Percentiles rank a stretch among this genome's conserved stretches.
Conservation (phyloP, 2,888 invertebrate genomes). For the Antitype chi region DNA sequence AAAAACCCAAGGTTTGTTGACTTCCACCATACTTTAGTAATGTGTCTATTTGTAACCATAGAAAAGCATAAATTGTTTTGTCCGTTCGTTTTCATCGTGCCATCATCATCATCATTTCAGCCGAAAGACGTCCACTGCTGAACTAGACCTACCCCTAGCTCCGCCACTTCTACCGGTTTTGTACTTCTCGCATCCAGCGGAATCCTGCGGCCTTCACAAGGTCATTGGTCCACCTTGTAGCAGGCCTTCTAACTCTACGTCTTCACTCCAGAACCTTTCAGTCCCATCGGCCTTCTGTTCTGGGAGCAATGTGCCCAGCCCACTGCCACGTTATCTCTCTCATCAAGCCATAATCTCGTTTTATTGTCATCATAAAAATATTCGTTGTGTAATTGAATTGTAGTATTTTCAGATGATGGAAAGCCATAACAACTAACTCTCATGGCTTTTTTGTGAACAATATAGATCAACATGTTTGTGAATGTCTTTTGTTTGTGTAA, state of each 20-base stretch:
- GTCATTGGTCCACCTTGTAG: too few relatives aligned
- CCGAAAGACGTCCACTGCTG: too few relatives aligned
- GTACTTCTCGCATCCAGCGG: too few relatives aligned
- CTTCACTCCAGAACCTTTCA: too few relatives aligned
- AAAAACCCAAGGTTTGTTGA: slow-evolving; percentile 75
- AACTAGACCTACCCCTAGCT: too few relatives aligned
- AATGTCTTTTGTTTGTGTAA: slow-evolving; percentile 22
- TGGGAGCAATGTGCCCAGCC: too few relatives aligned
- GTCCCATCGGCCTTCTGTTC: too few relatives aligned
- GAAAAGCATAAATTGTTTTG: neutral
- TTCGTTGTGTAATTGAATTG: slow-evolving; percentile 7
- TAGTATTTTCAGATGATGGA: slow-evolving; percentile 13
- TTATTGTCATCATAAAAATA: slow-evolving; percentile 23
- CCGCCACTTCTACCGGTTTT: too few relatives aligned
- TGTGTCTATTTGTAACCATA: neutral
- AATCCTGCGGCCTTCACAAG: too few relatives aligned
- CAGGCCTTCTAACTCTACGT: too few relatives aligned
- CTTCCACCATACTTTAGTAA: neutral
- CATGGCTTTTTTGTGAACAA: slow-evolving; percentile 17
- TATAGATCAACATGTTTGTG: slow-evolving; percentile 20
- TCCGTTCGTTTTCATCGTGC: neutral
- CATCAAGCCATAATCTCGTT: neutral
- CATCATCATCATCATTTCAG: too few relatives aligned
- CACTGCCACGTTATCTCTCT: neutral
- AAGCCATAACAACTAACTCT: slow-evolving; percentile 1